Evolutionary conservation across 2,888 invertebrate species (phyloP), one percentile per base, ranked within the genome.

Genomic region (Trachelus iudaicus): DNA sequence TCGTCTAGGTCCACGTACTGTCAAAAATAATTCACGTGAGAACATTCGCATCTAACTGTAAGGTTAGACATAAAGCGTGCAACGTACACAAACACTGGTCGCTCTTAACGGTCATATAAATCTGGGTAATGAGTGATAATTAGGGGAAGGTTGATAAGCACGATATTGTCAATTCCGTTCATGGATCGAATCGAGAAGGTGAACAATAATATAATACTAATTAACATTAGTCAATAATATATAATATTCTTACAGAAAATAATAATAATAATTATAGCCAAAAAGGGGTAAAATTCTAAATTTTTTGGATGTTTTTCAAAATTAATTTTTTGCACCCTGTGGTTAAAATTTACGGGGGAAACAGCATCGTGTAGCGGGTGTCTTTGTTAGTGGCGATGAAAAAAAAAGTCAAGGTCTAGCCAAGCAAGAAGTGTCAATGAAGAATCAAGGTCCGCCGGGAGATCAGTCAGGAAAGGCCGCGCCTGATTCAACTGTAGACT

Each of bases 1-100:
- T 98, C 98, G 93, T 98, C 98, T 93, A 98, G 94, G 93, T 98
- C 98, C 93, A 98, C 98, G 93, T 98, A 98, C 97, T 98, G 94
- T 86, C 94, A 94, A 85, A 34, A 80, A 56, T 23, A 56, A 56
- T 23, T 56, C 56, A 56, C 23, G 9, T 56, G 56, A 56, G 56
- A 56, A 56, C 56, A 56, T 23, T 56, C 56, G 23, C 56, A 23
- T 23, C 56, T 56, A 56, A 23, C 9, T 9, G 23, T 56, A 23
- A 56, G 56, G 56, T 9, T 23, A 23, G 56, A 23, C 56, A 34
- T 34, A 34, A 71, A 71, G 71, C 71, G 34, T 71, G 71, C 71
- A 71, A 71, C 71, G 71, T 71, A 71, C 71, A 71, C 71, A 71
- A 71, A 71, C 71, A 71, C 71, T 71, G 31, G 31, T 71, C 71